Evolutionary conservation across 2,113 vertebrate genomes (phyloP).

Genomic region (Pterophyllum scalare): DNA sequence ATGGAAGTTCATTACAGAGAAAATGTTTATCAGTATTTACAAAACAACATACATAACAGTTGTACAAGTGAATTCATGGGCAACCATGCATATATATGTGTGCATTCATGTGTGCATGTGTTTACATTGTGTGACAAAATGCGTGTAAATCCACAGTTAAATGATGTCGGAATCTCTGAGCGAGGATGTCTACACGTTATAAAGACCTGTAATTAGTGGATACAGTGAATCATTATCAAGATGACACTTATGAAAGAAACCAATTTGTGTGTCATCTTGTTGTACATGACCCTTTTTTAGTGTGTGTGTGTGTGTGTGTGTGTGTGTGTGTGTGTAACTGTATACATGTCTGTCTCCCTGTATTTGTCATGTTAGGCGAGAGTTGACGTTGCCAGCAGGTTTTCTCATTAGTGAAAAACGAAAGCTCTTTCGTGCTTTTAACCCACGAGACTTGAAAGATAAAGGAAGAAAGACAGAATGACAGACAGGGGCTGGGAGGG

Average conservation of each 20-base stretch:
- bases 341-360: conserved; percentile 2
- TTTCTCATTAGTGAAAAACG: conserved; percentile 62
- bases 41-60: conserved; percentile 11
- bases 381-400: conserved; percentile 54
- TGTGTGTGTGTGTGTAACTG: conserved; percentile 1
- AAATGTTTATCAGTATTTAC: conserved; percentile 20
- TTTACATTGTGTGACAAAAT: conserved; percentile 48
- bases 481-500: conserved; percentile 49
- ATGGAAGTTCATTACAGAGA: neutral
- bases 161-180: conserved; percentile 27
- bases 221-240: conserved; percentile 8
- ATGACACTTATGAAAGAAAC: neutral
- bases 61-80: conserved; percentile 27
- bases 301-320: neutral
- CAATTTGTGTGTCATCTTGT: neutral
- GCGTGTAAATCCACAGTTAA: conserved; percentile 20
- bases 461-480: conserved; percentile 46
- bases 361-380: conserved; percentile 47
- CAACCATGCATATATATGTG: conserved; percentile 41
- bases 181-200: conserved; percentile 3
- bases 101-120: conserved; percentile 22
- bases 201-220: conserved; percentile 24
- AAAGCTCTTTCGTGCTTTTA: conserved; percentile 52
- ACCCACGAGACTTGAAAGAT: conserved; percentile 54
- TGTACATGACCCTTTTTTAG: neutral